Base-by-base conservation (phyloP, 1,140 invertebrate species). In the Caenorhabditis remanei region DNA sequence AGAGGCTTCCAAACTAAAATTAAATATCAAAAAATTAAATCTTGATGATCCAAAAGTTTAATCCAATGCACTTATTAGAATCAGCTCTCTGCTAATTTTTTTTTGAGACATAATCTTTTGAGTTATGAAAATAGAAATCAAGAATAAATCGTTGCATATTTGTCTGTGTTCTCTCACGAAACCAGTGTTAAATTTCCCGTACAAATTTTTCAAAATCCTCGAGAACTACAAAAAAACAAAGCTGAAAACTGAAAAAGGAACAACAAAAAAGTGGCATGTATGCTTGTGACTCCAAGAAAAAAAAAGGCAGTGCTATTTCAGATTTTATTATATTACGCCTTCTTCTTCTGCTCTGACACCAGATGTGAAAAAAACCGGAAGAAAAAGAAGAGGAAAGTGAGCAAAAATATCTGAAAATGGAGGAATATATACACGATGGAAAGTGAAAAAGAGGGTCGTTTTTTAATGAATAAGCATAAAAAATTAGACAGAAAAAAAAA, bases 321-420 rank as follows among this genome's bases (percentile, higher is more conserved):
- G 65, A 71, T 71, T 71, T 71, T 71, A 71, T 71, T 71, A 43
- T 71, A 71, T 71, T 71, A 71, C 65, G 65, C 21, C 16, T 9
- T 46, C 32, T 32, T 32, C 32, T 32, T 32, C 32, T 32, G 32
- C 32, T 32, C 40, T 43, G 19, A 24, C 9, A 19, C 43, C 40
- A 71, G 65, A 65, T 61, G 56, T 61, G 56, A 61, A n/a, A 65
- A 40, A 65, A 65, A 65, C 61, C 24, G 32, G 32, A 32, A 32
- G 24, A 40, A 65, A 9, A 46, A 5, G 32, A 32, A 14, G 32
- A 63, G 8, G 41, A 71, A 21, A 71, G 19, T 14, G 65, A 71
- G 24, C 4, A 4, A 14, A 40, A 9, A 63, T 1, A 50, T 50
- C 50, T 50, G 8, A 53, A 53, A 53, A 53, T 14, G 50, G 50